Evolutionary conservation across 30 jellyfish, hydroid and myxozoan genomes (phyloP).

Genomic region (Clytia hemisphaerica): DNA sequence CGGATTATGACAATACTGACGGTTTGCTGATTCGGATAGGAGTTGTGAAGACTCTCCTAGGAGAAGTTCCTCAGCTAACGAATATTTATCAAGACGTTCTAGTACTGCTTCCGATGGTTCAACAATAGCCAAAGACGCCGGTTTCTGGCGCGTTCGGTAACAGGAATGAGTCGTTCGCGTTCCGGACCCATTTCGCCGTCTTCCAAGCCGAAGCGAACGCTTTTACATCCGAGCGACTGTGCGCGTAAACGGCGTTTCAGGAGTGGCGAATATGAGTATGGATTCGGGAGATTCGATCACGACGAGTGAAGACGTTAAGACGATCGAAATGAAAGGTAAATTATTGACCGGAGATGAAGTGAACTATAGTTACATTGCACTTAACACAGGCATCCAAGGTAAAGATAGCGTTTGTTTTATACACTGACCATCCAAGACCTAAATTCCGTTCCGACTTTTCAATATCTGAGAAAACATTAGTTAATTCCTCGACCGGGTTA

Average conservation of each 20-base stretch:
- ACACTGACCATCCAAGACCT: constrained; percentile 91
- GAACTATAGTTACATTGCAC: constrained; percentile 49
- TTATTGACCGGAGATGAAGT: constrained; percentile 74
- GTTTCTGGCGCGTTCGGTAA: background rate
- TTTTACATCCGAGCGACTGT: constrained; percentile 18
- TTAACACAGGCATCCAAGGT: constrained; percentile 44
- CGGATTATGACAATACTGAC: background rate
- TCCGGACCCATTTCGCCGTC: background rate
- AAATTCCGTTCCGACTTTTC: constrained; percentile 37
- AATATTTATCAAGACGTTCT: no score
- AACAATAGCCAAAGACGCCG: background rate
- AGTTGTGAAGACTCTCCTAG: no score
- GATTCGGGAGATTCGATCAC: constrained; percentile 10
- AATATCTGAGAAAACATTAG: constrained; percentile 67
- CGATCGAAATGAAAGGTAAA: constrained; percentile 56
- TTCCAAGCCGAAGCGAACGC: background rate
- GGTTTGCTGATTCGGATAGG: background rate
- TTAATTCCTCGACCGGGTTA: constrained; percentile 81
- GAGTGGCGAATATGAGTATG: background rate
- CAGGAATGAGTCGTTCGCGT: background rate
- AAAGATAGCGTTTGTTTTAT: constrained; percentile 48
- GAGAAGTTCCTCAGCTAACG: no score
- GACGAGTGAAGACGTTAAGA: constrained; percentile 37
- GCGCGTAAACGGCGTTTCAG: background rate
- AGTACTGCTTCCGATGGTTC: background rate